Evolutionary conservation across 1,140 invertebrate genomes (phyloP), one percentile per base, ranked within the genome.

Genomic region (Batillaria attramentaria): DNA sequence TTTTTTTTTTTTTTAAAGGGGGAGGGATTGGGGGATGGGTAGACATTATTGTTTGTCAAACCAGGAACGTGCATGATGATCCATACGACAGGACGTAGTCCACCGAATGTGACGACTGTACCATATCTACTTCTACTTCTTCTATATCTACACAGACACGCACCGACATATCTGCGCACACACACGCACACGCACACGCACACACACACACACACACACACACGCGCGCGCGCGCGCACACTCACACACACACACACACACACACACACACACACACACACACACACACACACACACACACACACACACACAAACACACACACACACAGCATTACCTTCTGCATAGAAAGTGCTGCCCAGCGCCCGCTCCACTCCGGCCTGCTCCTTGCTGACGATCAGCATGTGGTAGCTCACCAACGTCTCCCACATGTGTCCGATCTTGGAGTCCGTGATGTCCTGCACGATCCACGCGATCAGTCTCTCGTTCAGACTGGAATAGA

Each of bases 331-430:
- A 74, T 54, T 78, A 87, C 86, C 86, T 82, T 79, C 57, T 16
- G 84, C 70, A 62, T 78, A 87, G 57, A 83, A 87, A 16, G 79
- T 83, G 39, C 83, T 81, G 10, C 86, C 86, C 0, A 84, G 46
- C 0, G 84, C 84, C n/a, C 86, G 66, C 72, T 87, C 86, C 16
- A 85, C 60, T 18, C 84, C 86, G 0, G 83, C 81, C 41, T 87
- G 79, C 62, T 87, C 86, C 62, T 86, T 87, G 37, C 77, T 79
- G 20, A 87, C 18, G 24, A 86, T 70, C 20, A 87, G 54, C 82
- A 86, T 81, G 74, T 87, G 81, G 70, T 84, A 86, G 5, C 78
- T 80, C 31, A 84, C 81, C 28, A 87, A 66, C 2, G 54, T 66
- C 43, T 60, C 39, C 83, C 83, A 84, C 6, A 82, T 54, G 10